These are phyloP conservation scores for Drosophila parvula DNA, from an alignment of 1,140 invertebrate species.

Conservation along the genomic window DNA sequence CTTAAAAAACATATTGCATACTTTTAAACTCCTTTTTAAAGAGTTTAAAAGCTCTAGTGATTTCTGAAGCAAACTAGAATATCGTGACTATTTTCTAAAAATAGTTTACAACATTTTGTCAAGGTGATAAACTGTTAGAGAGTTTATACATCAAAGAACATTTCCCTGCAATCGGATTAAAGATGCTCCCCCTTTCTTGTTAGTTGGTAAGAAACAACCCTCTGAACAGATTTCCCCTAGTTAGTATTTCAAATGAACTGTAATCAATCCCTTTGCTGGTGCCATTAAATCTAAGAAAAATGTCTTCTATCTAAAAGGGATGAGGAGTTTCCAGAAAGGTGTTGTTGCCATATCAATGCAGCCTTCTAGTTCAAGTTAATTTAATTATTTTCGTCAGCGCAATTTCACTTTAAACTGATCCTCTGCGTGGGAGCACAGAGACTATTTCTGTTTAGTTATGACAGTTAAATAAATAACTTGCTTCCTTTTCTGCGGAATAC, in stretches of 20 bases:
- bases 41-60: no score
- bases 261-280: conserved; percentile 8
- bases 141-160: not conserved
- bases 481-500: conserved; percentile 13
- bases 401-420: not conserved
- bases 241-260: conserved; percentile 3
- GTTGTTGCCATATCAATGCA: not conserved
- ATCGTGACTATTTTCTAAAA: no score
- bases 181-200: not conserved
- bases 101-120: not conserved
- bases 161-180: not conserved
- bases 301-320: not conserved
- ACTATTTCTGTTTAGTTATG: conserved; percentile 1
- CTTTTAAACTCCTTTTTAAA: no score
- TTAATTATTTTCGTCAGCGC: not conserved
- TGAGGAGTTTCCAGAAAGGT: not conserved
- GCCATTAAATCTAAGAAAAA: not conserved
- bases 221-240: not conserved
- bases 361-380: not conserved
- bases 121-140: not conserved
- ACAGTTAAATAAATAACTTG: conserved; percentile 39
- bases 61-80: no score
- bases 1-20: no score
- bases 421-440: not conserved
- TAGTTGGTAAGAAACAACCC: not conserved